These are phyloP conservation scores for Macaria notata DNA, from an alignment of 2,888 invertebrate species.

Conservation along the genomic window DNA sequence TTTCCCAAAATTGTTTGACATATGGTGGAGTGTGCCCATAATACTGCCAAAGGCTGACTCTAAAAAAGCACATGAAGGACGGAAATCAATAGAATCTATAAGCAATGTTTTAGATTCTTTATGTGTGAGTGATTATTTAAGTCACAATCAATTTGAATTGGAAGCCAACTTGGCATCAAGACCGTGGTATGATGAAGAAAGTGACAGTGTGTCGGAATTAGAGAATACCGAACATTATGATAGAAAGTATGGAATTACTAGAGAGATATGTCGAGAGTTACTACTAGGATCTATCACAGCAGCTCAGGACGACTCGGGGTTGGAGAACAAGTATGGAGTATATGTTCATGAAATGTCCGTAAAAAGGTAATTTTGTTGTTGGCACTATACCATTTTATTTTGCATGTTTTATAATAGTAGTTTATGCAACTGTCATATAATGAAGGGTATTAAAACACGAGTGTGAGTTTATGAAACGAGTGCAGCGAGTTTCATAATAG, in stretches of 20 bases:
- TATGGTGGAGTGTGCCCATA: slow-evolving; percentile 68
- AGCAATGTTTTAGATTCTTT: slow-evolving; percentile 59
- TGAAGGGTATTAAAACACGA: too few species aligned
- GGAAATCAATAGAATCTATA: slow-evolving; percentile 45
- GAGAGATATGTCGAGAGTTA: slow-evolving; percentile 54
- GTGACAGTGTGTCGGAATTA: slow-evolving; percentile 61
- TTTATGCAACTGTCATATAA: too few species aligned
- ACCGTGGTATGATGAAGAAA: slow-evolving; percentile 59
- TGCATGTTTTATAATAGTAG: too few species aligned
- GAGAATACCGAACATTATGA: slow-evolving; percentile 56
- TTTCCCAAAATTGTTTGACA: slow-evolving; percentile 44
- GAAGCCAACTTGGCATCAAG: slow-evolving; percentile 44
- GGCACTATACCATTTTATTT: too few species aligned
- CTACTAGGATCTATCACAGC: slow-evolving; percentile 42
- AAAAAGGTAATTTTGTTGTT: slow-evolving; percentile 49
- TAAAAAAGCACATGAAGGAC: slow-evolving; percentile 28
- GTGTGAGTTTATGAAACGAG: too few species aligned
- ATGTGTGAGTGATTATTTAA: slow-evolving; percentile 63
- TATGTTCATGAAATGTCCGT: slow-evolving; percentile 51
- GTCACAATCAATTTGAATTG: slow-evolving; percentile 32
- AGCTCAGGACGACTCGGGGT: slow-evolving; percentile 43
- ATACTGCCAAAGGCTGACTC: slow-evolving; percentile 39
- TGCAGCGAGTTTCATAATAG: too few species aligned
- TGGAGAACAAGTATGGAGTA: slow-evolving; percentile 41
- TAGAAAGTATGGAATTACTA: slow-evolving; percentile 43